Conservation (phyloP, 1,140 invertebrate species). For the Drosophila subpulchrella region DNA sequence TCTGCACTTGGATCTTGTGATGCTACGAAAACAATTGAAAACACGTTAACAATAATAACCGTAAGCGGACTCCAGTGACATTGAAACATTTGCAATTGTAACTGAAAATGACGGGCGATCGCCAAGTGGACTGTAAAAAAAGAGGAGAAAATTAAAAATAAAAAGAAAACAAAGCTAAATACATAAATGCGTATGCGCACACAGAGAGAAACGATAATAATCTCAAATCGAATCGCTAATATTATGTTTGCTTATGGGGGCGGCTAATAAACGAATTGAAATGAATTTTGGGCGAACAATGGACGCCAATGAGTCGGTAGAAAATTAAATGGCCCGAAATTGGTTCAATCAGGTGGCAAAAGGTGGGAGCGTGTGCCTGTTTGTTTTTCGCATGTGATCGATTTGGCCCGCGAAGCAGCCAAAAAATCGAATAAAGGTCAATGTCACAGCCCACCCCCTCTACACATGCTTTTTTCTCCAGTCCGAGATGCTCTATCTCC, state of each 20-base stretch:
- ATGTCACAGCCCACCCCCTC: slow-evolving; percentile 46
- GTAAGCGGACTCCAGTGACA: slow-evolving; percentile 21
- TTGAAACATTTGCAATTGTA: slow-evolving; percentile 46
- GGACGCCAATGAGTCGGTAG: slow-evolving; percentile 61
- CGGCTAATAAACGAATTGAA: slow-evolving; percentile 66
- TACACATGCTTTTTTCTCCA: background rate
- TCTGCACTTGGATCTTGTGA: slow-evolving; percentile 41
- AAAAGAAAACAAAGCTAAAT: slow-evolving; percentile 13
- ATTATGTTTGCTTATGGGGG: slow-evolving; percentile 33
- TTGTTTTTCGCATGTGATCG: slow-evolving; percentile 28
- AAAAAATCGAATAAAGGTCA: slow-evolving; percentile 66
- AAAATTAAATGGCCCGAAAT: slow-evolving; percentile 51
- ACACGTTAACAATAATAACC: slow-evolving; percentile 24
- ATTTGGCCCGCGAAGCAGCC: slow-evolving; percentile 21
- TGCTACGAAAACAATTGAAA: slow-evolving; percentile 36
- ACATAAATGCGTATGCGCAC: slow-evolving; percentile 4
- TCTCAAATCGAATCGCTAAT: slow-evolving; percentile 27
- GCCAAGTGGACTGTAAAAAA: slow-evolving; percentile 6
- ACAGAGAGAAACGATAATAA: slow-evolving; percentile 27
- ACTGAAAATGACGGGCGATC: slow-evolving; percentile 15
- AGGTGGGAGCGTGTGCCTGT: slow-evolving; percentile 26
- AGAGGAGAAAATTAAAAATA: slow-evolving; percentile 5
- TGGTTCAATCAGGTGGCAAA: slow-evolving; percentile 50
- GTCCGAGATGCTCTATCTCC: slow-evolving; percentile 34
- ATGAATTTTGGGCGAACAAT: slow-evolving; percentile 43